Evolutionary conservation across 1,140 invertebrate species (phyloP), one percentile per base, ranked within the genome.

Genomic region (Propsilocerus akamusi): DNA sequence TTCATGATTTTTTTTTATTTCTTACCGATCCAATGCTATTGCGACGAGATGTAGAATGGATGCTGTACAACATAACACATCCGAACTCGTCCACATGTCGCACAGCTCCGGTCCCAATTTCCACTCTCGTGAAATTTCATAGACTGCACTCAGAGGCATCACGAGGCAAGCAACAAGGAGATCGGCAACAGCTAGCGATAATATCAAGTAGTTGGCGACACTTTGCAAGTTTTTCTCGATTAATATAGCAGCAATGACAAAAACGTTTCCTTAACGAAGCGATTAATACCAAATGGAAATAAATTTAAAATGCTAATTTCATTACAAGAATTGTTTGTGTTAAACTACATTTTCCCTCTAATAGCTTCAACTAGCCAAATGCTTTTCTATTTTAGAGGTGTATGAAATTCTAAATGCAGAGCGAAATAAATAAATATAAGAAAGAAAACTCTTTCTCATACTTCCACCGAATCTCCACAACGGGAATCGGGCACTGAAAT

Each of bases 31-130:
- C n/a, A 93, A 69, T 34, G 91, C 90, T 52, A 96, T 94, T 51
- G 89, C 89, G 8, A 95, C 85, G n/a, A 96, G 73, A 69, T 96
- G 90, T 4, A 95, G 70, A 58, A 96, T 96, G 24, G 86, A 91
- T 5, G 90, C 88, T 1, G 91, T 94, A 67, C 92, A 95, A 63
- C 88, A 93, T 0, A 95, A 71, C 7, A 94, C 88, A 63, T 96
- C 90, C 49, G 83, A 81, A 4, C 82, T 86, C 11, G 89, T 90
- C 88, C 89, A 95, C 78, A 94, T 86, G 67, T 93, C 88, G 64
- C 90, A 93, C 25, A 94, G 69, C 59, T 83, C 79, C 0, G 84
- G 80, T 23, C 89, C 89, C 34, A 94, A 68, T 50, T 77, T 81
- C 90, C 88, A 93, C 61, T 68, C 63, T 56, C 71, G 66, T 11